Percentiles rank a stretch among this genome's conserved stretches.
Conservation (phyloP, 2,797 vertebrate species). For the Carduelis carduelis region DNA sequence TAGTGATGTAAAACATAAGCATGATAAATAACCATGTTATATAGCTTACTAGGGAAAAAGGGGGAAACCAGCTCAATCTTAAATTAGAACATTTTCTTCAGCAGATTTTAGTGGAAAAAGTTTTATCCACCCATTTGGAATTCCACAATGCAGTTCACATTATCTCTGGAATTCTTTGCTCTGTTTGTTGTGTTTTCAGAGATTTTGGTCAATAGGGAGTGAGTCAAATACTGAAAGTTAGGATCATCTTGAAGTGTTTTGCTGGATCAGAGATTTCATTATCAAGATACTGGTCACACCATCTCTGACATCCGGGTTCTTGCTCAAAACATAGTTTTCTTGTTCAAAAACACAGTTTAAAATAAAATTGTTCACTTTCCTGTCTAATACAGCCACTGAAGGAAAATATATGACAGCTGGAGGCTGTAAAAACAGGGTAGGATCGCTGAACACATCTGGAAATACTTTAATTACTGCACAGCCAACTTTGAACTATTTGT, state of each 20-base stretch:
- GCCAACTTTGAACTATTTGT: constrained; percentile 35
- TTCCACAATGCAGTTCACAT: neutral
- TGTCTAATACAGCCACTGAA: neutral
- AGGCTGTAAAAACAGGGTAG: constrained; percentile 50
- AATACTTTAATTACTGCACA: constrained; percentile 41
- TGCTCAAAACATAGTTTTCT: neutral
- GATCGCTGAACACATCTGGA: constrained; percentile 53
- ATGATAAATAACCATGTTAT: neutral
- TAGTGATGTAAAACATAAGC: neutral
- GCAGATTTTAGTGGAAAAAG: neutral
- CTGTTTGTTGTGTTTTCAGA: neutral
- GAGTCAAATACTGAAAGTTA: neutral
- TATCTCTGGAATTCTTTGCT: neutral
- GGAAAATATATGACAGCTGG: neutral
- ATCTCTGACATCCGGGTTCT: neutral
- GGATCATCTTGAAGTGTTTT: constrained; percentile 42
- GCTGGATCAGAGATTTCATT: constrained; percentile 29
- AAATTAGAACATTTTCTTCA: neutral
- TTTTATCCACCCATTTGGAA: neutral
- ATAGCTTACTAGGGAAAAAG: neutral
- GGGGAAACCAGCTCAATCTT: neutral
- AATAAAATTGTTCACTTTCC: neutral
- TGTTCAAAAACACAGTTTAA: neutral
- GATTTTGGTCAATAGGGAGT: neutral
- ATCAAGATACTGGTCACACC: neutral